Evolutionary conservation across 2,797 vertebrate genomes (phyloP).

Genomic region (Monodelphis domestica): DNA sequence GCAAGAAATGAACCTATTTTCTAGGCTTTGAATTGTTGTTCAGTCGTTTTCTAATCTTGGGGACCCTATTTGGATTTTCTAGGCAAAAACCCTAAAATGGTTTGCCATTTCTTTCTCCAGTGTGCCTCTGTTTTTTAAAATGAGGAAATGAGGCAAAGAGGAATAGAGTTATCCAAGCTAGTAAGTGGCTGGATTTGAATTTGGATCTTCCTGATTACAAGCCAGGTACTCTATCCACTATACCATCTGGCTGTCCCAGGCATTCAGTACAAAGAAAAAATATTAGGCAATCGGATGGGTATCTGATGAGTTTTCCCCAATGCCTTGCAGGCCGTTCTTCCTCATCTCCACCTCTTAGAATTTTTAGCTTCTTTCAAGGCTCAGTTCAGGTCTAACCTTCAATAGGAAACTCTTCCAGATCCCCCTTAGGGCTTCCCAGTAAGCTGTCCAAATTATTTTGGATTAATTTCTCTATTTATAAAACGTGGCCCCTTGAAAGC

Average conservation of each 20-base stretch:
- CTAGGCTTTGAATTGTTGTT: slow-evolving; percentile 26
- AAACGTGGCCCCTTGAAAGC: background rate
- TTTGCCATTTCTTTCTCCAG: too few relatives aligned
- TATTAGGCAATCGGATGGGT: background rate
- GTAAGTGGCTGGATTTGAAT: too few relatives aligned
- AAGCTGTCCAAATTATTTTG: background rate
- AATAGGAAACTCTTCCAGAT: background rate
- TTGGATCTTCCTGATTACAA: too few relatives aligned
- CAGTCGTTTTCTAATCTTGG: too few relatives aligned
- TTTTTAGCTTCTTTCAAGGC: background rate
- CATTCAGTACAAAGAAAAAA: background rate
- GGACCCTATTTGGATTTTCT: too few relatives aligned
- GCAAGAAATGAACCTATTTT: background rate
- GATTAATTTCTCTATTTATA: background rate
- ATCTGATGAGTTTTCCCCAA: background rate
- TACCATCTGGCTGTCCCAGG: too few relatives aligned
- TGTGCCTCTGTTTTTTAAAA: too few relatives aligned
- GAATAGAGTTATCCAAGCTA: too few relatives aligned
- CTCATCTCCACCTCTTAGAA: background rate
- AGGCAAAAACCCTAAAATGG: too few relatives aligned
- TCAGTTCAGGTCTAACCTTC: background rate
- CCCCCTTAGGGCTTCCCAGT: background rate
- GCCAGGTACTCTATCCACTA: too few relatives aligned
- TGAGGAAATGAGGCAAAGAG: too few relatives aligned
- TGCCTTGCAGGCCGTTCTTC: background rate